Percentiles rank a stretch among this genome's conserved stretches.
Conservation (phyloP, 2,797 vertebrate genomes). For the Sebastes matsubarae region DNA sequence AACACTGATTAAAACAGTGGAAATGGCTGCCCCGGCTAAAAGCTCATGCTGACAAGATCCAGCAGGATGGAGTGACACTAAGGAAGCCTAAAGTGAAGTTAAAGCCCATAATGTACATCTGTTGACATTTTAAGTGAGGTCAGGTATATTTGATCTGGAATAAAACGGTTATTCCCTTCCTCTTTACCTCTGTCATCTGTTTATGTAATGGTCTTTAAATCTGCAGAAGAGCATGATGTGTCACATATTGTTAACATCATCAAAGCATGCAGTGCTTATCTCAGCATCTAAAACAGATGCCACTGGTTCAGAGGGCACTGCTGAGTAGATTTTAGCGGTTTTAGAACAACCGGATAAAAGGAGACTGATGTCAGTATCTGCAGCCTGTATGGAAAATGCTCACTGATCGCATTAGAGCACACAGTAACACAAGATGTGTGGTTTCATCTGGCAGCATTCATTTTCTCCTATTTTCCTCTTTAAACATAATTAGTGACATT, state of each 20-base stretch:
- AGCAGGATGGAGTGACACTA: slow-evolving; percentile 23
- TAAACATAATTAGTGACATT: slow-evolving; percentile 10
- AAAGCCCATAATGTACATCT: background rate
- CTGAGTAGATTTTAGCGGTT: slow-evolving; percentile 40
- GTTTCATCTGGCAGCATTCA: slow-evolving; percentile 46
- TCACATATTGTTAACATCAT: slow-evolving; percentile 28
- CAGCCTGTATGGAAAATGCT: slow-evolving; percentile 31
- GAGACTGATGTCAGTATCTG: slow-evolving; percentile 23
- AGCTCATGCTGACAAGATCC: slow-evolving; percentile 27
- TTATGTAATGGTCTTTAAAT: slow-evolving; percentile 11
- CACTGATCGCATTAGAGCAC: slow-evolving; percentile 11
- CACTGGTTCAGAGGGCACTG: slow-evolving; percentile 35
- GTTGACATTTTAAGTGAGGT: background rate
- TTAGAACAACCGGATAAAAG: slow-evolving; percentile 53
- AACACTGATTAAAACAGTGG: slow-evolving; percentile 76
- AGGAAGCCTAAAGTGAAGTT: background rate
- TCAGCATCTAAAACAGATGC: slow-evolving; percentile 55
- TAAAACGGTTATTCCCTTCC: background rate
- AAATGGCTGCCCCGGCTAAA: slow-evolving; percentile 46
- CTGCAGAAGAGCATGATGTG: background rate
- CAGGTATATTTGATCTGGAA: slow-evolving; percentile 4
- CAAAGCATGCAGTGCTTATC: slow-evolving; percentile 29
- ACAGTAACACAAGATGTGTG: slow-evolving; percentile 26
- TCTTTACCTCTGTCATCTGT: slow-evolving; percentile 7
- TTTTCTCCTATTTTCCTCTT: slow-evolving; percentile 16